These are phyloP conservation scores for Cyprinodon variegatus DNA, from an alignment of 2,113 vertebrate species.

Conservation along the genomic window DNA sequence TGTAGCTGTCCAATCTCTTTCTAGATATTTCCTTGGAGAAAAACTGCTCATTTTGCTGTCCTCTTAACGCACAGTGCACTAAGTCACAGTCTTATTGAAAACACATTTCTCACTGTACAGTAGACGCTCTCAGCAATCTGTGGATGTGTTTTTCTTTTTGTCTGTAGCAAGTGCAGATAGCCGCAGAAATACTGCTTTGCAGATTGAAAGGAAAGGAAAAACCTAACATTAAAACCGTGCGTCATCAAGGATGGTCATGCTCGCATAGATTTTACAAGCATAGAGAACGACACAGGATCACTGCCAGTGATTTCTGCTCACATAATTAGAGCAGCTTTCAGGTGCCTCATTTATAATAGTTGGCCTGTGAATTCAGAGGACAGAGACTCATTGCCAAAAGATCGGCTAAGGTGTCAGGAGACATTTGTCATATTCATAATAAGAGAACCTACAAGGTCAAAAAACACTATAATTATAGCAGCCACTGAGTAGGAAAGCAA, in stretches of 20 bases:
- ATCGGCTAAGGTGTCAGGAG: constrained; percentile 26
- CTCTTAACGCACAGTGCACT: constrained; percentile 39
- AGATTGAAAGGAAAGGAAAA: constrained; percentile 1
- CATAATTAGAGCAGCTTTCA: constrained; percentile 24
- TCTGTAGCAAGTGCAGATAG: not conserved
- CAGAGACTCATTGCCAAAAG: constrained; percentile 13
- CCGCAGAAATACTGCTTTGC: not conserved
- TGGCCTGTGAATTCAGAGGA: constrained; percentile 35
- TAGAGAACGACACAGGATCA: constrained; percentile 4
- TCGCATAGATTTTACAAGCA: not conserved
- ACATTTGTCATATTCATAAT: constrained; percentile 30
- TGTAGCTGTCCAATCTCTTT: constrained; percentile 59
- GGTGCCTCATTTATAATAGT: constrained; percentile 23
- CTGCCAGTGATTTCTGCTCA: constrained; percentile 13
- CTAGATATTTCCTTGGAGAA: constrained; percentile 69
- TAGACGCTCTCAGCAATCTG: constrained; percentile 11
- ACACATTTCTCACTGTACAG: constrained; percentile 49
- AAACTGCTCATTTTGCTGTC: constrained; percentile 61
- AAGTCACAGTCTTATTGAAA: constrained; percentile 53
- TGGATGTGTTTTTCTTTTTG: not conserved
- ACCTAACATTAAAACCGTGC: constrained; percentile 1
- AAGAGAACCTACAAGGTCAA: constrained; percentile 11
- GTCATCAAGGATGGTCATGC: constrained; percentile 1
- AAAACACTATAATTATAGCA: not conserved
- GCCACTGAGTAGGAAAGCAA: not conserved